Base-by-base conservation (phyloP, 2,888 invertebrate genomes). In the Rhagium mordax region DNA sequence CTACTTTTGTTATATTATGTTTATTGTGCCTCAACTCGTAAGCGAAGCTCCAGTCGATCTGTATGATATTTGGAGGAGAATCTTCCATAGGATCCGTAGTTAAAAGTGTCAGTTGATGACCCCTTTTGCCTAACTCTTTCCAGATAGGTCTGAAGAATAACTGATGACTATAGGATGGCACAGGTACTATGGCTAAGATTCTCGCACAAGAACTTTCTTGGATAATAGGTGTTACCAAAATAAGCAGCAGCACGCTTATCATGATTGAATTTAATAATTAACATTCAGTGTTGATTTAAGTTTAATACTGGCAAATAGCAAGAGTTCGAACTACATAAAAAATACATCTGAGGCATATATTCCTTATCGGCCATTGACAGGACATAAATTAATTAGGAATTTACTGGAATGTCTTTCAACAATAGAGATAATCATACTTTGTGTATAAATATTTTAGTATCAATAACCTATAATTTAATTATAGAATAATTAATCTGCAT, bases 41-140 rank as follows among this genome's bases (percentile, higher is more conserved):
- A 0, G 86, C 75, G 41, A 77, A 76, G 67, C 81, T 78, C 0
- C 85, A 61, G 70, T 87, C 83, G 16, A 89, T 85, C 76, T 88
- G 83, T 2, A 81, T 84, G 2, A 88, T 82, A 73, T 85, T 87
- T 7, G 74, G 71, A 1, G 85, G 79, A 6, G 81, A 48, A 61
- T 87, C 84, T 41, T 86, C 84, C 6, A 87, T 81, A 0, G 88
- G 88, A 80, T 89, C 79, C 2, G 90, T 83, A 1, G 90, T 89
- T 5, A 89, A 66, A 0, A 89, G 81, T 0, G 88, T 86, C 0
- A 91, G 59, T 66, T 90, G 82, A 71, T 91, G 90, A 3, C 90
- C 90, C 70, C 86, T 84, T 59, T 83, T 79, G 0, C 87, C 86
- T 51, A 91, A 79, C 47, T 87, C 88, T n/a, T 84, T 81, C 80